Evolutionary conservation across 2,113 vertebrate species (phyloP).

Genomic region (Microtus ochrogaster): DNA sequence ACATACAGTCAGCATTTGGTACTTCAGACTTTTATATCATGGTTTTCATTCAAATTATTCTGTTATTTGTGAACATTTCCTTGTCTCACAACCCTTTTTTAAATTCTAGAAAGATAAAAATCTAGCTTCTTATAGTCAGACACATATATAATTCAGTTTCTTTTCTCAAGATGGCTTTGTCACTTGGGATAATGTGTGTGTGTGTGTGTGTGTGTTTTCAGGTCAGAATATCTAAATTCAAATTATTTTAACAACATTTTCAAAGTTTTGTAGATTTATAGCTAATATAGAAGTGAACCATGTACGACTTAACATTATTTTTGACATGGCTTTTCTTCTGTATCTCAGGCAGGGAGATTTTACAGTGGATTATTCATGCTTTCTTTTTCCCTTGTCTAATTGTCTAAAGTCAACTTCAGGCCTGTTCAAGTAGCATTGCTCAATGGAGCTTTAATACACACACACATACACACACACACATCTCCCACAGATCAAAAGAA

Average conservation of each 20-base stretch:
- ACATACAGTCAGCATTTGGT: not conserved
- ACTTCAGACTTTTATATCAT: not conserved
- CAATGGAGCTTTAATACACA: not conserved
- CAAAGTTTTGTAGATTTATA: not conserved
- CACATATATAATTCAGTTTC: not conserved
- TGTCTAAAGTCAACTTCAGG: not conserved
- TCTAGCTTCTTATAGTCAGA: not conserved
- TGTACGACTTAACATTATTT: not conserved
- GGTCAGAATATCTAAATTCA: not conserved
- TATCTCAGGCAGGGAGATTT: not conserved
- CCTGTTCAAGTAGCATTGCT: not conserved
- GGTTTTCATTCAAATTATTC: not conserved
- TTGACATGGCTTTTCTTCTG: not conserved
- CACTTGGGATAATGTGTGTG: not conserved
- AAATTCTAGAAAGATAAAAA: constrained; percentile 30
- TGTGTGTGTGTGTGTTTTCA: not conserved
- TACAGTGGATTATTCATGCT: not conserved
- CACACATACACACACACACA: not conserved
- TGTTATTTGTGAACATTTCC: not conserved
- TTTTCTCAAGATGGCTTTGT: not conserved
- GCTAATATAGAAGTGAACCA: not conserved
- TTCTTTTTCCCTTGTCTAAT: not conserved
- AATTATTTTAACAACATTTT: not conserved
- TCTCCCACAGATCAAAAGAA: not conserved
- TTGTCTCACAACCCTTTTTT: not conserved